A percentile compares a stretch with the other conserved stretches of the same genome.
Conservation (phyloP, 2,797 vertebrate species). For the Spheniscus humboldti region DNA sequence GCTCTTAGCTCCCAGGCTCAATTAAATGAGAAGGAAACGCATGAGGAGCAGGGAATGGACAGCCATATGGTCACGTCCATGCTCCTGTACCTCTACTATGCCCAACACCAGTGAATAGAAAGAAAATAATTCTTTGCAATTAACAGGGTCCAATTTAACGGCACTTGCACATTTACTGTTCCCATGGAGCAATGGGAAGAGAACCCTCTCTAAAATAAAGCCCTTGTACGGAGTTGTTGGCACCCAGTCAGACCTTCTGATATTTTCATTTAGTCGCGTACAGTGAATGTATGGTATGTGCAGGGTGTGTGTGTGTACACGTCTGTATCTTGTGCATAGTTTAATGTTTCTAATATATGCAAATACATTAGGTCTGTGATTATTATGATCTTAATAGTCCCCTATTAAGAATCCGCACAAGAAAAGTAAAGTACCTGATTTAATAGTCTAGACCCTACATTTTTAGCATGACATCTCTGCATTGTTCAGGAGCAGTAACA, state of each 20-base stretch:
- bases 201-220: neutral
- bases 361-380: neutral
- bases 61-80: accelerated
- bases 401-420: neutral
- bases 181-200: neutral
- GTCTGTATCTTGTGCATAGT: neutral
- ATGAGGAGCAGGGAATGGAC: neutral
- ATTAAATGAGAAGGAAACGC: neutral
- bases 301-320: neutral
- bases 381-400: neutral
- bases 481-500: neutral
- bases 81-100: neutral
- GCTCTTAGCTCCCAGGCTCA: neutral
- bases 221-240: neutral
- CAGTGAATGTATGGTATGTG: neutral
- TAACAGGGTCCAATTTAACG: neutral
- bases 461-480: neutral
- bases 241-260: neutral
- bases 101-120: neutral
- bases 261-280: neutral
- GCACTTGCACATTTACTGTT: neutral
- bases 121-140: neutral
- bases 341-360: neutral
- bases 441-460: neutral
- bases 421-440: neutral